Conservation (phyloP, 1,140 invertebrate genomes). For the Brachionus sp. region DNA sequence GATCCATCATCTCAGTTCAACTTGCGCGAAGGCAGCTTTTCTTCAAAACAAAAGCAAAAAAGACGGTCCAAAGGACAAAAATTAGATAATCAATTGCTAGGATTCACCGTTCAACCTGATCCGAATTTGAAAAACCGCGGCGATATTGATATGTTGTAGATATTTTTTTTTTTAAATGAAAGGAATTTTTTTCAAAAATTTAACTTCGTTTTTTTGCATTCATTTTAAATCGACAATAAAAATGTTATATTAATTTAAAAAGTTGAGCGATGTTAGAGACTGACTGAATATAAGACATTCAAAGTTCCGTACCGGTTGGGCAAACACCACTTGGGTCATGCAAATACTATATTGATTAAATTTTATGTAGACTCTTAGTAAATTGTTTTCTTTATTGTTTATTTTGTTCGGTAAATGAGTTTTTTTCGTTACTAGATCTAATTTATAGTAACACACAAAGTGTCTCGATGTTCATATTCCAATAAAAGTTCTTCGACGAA, state of each 20-base stretch:
- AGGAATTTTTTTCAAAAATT: not conserved
- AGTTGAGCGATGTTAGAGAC: not conserved
- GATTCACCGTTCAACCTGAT: conserved; percentile 43
- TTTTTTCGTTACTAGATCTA: not conserved
- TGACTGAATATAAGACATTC: not conserved
- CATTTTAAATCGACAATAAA: not conserved
- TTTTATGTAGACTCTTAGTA: not conserved
- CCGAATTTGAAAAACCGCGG: conserved; percentile 44
- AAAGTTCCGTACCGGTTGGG: not conserved
- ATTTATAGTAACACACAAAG: not conserved
- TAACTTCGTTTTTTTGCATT: not conserved
- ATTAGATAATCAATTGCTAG: conserved; percentile 34
- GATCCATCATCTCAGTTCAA: conserved; percentile 25
- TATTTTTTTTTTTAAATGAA: not conserved
- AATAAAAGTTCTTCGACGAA: not conserved
- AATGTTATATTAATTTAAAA: not conserved
- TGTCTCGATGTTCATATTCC: not conserved
- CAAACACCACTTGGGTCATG: not conserved
- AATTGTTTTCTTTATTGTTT: not conserved
- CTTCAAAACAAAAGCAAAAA: conserved; percentile 43
- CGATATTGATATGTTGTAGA: conserved; percentile 45
- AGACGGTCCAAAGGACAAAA: conserved; percentile 44
- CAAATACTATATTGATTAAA: not conserved
- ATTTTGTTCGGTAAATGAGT: not conserved
- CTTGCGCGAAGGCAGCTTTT: conserved; percentile 8